Conservation (phyloP, 2,797 vertebrate genomes). For the Sebastes matsubarae region DNA sequence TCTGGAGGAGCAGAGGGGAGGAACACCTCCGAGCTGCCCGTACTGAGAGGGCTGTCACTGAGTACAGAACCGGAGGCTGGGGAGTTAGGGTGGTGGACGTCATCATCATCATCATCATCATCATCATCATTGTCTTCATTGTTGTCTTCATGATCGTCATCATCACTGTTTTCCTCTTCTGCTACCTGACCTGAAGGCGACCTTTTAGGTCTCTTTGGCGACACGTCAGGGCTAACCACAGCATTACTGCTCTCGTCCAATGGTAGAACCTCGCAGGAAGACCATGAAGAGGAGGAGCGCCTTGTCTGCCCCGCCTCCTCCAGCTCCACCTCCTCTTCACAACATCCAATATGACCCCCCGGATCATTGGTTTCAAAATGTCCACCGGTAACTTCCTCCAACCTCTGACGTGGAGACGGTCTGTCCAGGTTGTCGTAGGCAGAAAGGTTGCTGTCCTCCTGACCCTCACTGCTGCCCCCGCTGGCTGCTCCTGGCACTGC, state of each 20-base stretch:
- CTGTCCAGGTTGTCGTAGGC: conserved; percentile 81
- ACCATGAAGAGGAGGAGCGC: conserved; percentile 77
- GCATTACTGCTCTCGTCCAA: conserved; percentile 52
- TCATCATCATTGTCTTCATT: neutral
- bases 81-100: conserved; percentile 61
- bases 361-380: neutral
- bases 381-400: conserved; percentile 11
- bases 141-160: conserved; percentile 2
- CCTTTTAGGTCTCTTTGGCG: conserved; percentile 29
- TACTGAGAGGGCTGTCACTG: conserved; percentile 77
- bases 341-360: neutral
- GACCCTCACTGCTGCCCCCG: conserved; percentile 68
- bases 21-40: conserved; percentile 85
- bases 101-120: neutral
- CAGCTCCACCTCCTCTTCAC: neutral
- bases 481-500: conserved; percentile 45
- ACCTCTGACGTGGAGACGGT: neutral
- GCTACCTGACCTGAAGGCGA: conserved; percentile 25
- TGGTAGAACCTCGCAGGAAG: conserved; percentile 79
- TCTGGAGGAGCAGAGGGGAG: conserved; percentile 76
- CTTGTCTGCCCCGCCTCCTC: conserved; percentile 42
- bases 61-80: conserved; percentile 70
- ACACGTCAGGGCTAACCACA: neutral
- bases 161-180: neutral
- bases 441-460: conserved; percentile 78